phyloP scores from a whole-genome alignment of 23 tunicate genomes.

The Halocynthia roretzi region DNA sequence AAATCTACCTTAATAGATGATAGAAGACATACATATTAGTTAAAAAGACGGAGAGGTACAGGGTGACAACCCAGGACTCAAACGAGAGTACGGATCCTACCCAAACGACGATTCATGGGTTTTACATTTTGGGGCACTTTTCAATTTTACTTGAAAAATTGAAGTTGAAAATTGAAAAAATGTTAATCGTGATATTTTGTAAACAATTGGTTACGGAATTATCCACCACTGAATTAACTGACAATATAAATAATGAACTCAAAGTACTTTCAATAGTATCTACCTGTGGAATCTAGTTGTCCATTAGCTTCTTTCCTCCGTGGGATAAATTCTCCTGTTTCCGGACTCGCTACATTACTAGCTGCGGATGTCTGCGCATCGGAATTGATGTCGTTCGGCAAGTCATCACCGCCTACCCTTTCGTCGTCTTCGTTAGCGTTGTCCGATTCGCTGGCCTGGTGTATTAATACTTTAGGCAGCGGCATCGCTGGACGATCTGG shows the following conservation, averaged over 20 bases:
- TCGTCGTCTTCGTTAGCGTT: not conserved
- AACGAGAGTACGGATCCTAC: too few relatives aligned
- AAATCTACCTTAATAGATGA: too few relatives aligned
- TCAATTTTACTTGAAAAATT: too few relatives aligned
- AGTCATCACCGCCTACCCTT: conserved; percentile 1
- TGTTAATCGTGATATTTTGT: not conserved
- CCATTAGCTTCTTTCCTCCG: not conserved
- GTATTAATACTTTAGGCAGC: conserved; percentile 24
- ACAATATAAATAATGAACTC: not conserved
- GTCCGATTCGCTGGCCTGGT: conserved; percentile 29
- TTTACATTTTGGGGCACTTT: too few relatives aligned
- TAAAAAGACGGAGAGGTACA: too few relatives aligned
- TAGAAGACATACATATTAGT: too few relatives aligned
- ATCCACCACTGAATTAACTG: too few relatives aligned
- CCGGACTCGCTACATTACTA: not conserved
- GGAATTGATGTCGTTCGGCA: not conserved
- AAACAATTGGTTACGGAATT: not conserved
- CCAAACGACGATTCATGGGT: too few relatives aligned
- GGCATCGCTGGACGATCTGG: not conserved
- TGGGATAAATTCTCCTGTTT: not conserved
- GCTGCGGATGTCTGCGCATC: not conserved
- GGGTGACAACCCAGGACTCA: too few relatives aligned
- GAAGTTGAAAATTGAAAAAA: too few relatives aligned
- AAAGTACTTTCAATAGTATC: not conserved
- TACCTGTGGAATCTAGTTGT: not conserved